These are phyloP conservation scores for Aphidius gifuensis DNA, from an alignment of 1,140 invertebrate genomes.

Conservation along the genomic window DNA sequence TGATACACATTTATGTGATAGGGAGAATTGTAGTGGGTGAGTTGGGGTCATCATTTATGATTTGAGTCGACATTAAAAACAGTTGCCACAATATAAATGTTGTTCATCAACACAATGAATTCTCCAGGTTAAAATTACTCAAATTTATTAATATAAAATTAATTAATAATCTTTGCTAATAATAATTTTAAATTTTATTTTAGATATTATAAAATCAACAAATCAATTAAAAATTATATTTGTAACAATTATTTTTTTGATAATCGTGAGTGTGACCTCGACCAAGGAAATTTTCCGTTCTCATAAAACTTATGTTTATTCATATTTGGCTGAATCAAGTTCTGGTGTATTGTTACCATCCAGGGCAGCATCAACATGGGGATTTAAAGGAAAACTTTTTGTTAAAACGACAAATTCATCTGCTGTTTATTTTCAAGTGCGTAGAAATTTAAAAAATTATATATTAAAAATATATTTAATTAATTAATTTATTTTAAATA, in stretches of 20 bases:
- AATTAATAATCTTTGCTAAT: too few relatives aligned
- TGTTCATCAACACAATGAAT: too few relatives aligned
- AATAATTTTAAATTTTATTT: too few relatives aligned
- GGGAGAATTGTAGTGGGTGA: conserved; percentile 35
- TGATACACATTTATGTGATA: conserved; percentile 33
- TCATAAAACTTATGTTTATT: conserved; percentile 46
- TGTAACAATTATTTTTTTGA: too few relatives aligned
- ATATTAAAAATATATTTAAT: conserved; percentile 1
- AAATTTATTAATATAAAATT: too few relatives aligned
- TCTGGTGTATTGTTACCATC: conserved; percentile 46
- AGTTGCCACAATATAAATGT: too few relatives aligned
- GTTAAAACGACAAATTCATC: conserved; percentile 37
- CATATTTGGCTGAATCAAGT: conserved; percentile 44
- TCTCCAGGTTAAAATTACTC: too few relatives aligned
- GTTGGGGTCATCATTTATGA: conserved; percentile 18
- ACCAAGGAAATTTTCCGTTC: conserved; percentile 34
- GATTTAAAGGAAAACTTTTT: conserved; percentile 40
- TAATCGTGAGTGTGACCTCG: too few relatives aligned
- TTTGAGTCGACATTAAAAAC: too few relatives aligned
- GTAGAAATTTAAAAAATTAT: conserved; percentile 2
- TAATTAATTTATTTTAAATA: conserved; percentile 23
- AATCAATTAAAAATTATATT: too few relatives aligned
- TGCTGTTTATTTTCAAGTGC: conserved; percentile 40
- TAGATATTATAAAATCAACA: background rate
- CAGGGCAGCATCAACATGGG: conserved; percentile 46